Base-by-base conservation (phyloP, 2,113 vertebrate species). In the Peromyscus leucopus region DNA sequence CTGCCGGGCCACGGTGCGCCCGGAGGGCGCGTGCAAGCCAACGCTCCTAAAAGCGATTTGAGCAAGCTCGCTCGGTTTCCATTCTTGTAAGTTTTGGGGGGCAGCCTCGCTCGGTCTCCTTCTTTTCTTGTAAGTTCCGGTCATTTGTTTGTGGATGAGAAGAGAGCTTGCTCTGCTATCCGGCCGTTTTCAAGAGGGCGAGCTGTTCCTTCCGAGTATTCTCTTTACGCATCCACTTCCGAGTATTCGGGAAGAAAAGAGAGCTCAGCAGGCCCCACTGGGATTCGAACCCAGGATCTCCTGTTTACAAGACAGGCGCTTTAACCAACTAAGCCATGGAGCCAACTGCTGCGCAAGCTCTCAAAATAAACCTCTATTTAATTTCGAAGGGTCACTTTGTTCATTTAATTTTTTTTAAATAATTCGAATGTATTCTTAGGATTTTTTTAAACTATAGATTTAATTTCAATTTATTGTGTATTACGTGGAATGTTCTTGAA, bases 291-390 rank as follows among this genome's bases (percentile, higher is more conserved):
- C 91, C 91, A 93, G 91, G 82, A 93, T 93, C 91, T 93, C 82
- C 91, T 93, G 91, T 93, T 93, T 93, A 93, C 82, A 93, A 93
- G 91, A 93, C 91, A 93, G 91, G 82, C 36, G 76, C 90, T 89
- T 89, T 95, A 95, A 92, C 94, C 94, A 89, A 67, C 90, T 92
- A 90, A 96, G 88, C 92, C 92, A 96, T 72, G 89, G 95, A 94
- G 76, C 95, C 89, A 78, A 4, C 2, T 13, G 2, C 2, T 2
- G 0, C 0, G 0, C 0, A 0, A 0, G 0, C 0, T 0, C 0
- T 0, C 0, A 2, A 51, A 65, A 57, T 7, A 39, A 24, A 51
- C 42, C 28, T 69, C 42, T 86, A 95, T 69, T 91, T 69, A 86
- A 85, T 59, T 85, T n/a, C 59, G 31, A 46, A n/a, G 26, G 12